Base-by-base conservation (phyloP, 2,797 vertebrate species). In the Sciurus vulgaris region DNA sequence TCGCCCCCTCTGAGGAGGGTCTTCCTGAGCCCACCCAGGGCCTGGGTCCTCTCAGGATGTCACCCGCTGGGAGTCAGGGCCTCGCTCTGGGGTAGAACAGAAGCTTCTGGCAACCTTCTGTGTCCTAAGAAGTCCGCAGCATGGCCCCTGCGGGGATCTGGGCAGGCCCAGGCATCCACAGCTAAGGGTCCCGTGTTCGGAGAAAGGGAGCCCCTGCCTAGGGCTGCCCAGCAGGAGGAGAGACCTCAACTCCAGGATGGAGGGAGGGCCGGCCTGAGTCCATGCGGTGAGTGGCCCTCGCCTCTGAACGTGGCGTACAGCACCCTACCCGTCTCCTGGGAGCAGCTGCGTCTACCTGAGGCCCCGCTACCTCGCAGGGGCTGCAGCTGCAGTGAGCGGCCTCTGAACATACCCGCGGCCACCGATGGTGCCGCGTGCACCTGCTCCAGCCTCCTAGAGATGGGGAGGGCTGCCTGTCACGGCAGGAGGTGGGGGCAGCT, bases 71-170 rank as follows among this genome's bases (percentile, higher is more conserved):
- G 30, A 79, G 35, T 30, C 20, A 1, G 54, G 35, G 15, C 10
- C 79, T 89, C 59, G 28, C 11, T 61, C 26, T 24, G 4, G 18
- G 49, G 35, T 5, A 9, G 24, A 0, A 2, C 41, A 61, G 74
- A 88, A 17, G 44, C 69, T 2, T 0, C 65, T 18, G 54, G 74
- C 2, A 1, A 84, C 44, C 7, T 61, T 79, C 59, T 15, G 1
- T 0, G 0, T 14, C 20, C 14, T 5, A 12, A 85, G 44, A 54
- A 76, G 82, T 79, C 44, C 15, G 44, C 44, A 91, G n/a, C 7
- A 7, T 4, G 18, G 7, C 3, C 9, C 0, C 0, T 9, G 49
- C 2, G 0, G 10, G 5, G 47, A 28, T 20, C 54, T n/a, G 1
- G 35, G 33, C 49, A 18, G 18, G 26, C 82, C 22, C 0, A 0